A percentile compares a stretch with the other conserved stretches of the same genome.
Evolutionary conservation across 2,113 vertebrate species (phyloP).

Genomic region (Phrynocephalus versicolor): DNA sequence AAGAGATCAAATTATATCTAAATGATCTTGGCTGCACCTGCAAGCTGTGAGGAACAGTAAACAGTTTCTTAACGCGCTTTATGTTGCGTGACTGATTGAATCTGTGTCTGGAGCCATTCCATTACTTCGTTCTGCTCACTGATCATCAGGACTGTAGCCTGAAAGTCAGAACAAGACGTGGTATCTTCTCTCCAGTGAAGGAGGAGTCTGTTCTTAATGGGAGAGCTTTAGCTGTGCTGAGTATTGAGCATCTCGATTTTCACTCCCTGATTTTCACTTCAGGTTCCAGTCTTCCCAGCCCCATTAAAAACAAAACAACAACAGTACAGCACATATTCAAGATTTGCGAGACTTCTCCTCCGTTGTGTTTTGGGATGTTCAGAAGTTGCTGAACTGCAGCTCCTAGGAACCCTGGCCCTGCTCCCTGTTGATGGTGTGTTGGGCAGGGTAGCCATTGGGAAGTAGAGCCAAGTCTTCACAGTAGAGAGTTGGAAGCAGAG

Average conservation of each 20-base stretch:
- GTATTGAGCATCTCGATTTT: not conserved
- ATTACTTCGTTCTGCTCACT: not conserved
- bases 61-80: not conserved
- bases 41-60: not conserved
- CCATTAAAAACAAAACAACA: not conserved
- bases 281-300: not conserved
- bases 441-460: too few species aligned
- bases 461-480: too few species aligned
- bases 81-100: not conserved
- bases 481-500: too few species aligned
- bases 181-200: not conserved
- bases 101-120: not conserved
- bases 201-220: not conserved
- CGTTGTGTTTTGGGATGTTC: too few species aligned
- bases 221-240: not conserved
- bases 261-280: too few species aligned
- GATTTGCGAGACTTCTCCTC: not conserved
- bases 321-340: not conserved
- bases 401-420: too few species aligned
- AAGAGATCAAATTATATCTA: not conserved
- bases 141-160: not conserved
- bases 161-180: not conserved
- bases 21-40: not conserved
- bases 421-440: too few species aligned
- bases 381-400: too few species aligned